A percentile compares a stretch with the other conserved stretches of the same genome.
Conservation (phyloP, 30 jellyfish, hydroid and myxozoan genomes). For the Cassiopea andromeda region DNA sequence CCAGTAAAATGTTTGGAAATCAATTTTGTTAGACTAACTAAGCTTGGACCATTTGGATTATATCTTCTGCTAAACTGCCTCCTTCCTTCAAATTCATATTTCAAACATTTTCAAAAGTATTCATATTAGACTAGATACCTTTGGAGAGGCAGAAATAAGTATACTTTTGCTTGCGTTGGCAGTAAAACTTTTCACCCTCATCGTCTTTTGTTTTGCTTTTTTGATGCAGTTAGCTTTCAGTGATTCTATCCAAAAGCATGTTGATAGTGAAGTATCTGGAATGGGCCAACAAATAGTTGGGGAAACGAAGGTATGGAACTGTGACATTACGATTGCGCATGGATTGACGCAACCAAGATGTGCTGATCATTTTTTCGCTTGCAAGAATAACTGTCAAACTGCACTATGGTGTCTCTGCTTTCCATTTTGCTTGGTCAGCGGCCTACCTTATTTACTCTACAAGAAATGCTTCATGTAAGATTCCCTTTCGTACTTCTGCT, state of each 20-base stretch:
- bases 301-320: slow-evolving; percentile 72
- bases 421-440: slow-evolving; percentile 82
- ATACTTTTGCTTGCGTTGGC: neutral
- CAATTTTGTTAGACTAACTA: no score
- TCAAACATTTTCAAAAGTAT: no score
- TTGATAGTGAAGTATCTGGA: slow-evolving; percentile 38
- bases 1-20: no score
- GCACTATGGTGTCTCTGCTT: slow-evolving; percentile 84
- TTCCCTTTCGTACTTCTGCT: neutral
- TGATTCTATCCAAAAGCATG: slow-evolving; percentile 71
- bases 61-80: no score
- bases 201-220: neutral
- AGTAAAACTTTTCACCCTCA: no score
- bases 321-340: slow-evolving; percentile 79
- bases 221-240: slow-evolving; percentile 66
- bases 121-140: no score
- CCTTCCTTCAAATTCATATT: no score
- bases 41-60: no score
- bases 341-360: slow-evolving; percentile 78
- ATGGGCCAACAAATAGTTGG: slow-evolving; percentile 27
- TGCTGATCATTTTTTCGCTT: slow-evolving; percentile 88
- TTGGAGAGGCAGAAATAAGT: no score
- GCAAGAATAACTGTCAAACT: slow-evolving; percentile 73
- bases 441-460: slow-evolving; percentile 80
- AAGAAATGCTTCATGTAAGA: slow-evolving; percentile 78